Conservation (phyloP, 2,797 vertebrate genomes). For the Gymnoscopelus microlampas region DNA sequence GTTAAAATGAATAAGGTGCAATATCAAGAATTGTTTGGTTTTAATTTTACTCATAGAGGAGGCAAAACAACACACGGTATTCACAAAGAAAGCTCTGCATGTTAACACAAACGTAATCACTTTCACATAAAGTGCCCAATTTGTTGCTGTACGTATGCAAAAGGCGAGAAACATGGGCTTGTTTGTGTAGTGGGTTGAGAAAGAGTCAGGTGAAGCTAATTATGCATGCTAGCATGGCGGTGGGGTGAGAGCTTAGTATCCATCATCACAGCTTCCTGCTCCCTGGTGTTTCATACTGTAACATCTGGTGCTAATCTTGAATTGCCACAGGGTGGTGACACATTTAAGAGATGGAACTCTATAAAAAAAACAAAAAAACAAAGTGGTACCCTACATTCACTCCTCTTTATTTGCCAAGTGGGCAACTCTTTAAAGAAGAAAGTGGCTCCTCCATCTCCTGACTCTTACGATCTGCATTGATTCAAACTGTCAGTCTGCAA, state of each 20-base stretch:
- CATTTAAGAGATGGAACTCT: constrained; percentile 60
- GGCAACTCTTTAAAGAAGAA: constrained; percentile 40
- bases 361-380: background rate
- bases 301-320: constrained; percentile 50
- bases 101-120: constrained; percentile 60
- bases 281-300: constrained; percentile 26
- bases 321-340: constrained; percentile 62
- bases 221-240: constrained; percentile 42
- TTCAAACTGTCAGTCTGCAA: constrained; percentile 42
- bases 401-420: constrained; percentile 21
- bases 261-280: constrained; percentile 35
- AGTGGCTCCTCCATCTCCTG: background rate
- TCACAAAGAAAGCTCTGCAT: constrained; percentile 53
- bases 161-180: constrained; percentile 17
- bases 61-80: constrained; percentile 59
- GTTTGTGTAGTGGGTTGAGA: constrained; percentile 22
- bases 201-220: constrained; percentile 39
- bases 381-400: constrained; percentile 44
- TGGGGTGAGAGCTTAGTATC: constrained; percentile 23
- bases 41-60: background rate
- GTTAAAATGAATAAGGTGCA: too few relatives aligned
- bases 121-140: constrained; percentile 24
- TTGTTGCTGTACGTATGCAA: background rate
- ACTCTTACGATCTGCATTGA: constrained; percentile 26
- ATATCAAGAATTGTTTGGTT: too few relatives aligned